A percentile compares a stretch with the other conserved stretches of the same genome.
These are phyloP conservation scores for Basileuterus tristriatus DNA, from an alignment of 2,797 vertebrate species.

Conservation along the genomic window DNA sequence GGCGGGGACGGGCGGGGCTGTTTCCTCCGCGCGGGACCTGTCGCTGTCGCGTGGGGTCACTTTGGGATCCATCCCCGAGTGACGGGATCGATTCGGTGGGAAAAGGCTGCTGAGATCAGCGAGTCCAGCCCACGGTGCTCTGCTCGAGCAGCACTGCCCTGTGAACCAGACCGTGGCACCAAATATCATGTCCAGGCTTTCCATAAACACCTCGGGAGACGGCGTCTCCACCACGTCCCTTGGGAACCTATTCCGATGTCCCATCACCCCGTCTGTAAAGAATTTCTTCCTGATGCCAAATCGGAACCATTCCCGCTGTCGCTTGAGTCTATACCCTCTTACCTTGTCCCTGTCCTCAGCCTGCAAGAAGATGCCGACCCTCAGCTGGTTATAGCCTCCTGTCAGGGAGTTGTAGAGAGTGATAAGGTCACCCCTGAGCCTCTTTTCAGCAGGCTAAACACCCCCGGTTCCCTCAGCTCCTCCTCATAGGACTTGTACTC, in stretches of 20 bases:
- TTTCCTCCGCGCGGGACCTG: too few species aligned
- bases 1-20: not conserved
- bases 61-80: not conserved
- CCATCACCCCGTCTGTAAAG: not conserved
- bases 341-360: too few species aligned
- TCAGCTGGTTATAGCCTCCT: fast-evolving
- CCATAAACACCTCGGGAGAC: too few species aligned
- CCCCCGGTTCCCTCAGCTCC: fast-evolving
- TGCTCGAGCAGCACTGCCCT: too few species aligned
- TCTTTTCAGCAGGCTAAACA: not conserved
- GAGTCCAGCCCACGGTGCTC: fast-evolving
- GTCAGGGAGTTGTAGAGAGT: not conserved
- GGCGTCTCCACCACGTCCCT: too few species aligned
- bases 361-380: not conserved
- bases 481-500: not conserved
- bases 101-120: too few species aligned
- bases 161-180: not conserved
- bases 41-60: not conserved
- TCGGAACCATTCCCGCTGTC: not conserved
- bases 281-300: not conserved
- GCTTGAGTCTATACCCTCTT: not conserved
- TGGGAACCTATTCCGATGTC: not conserved
- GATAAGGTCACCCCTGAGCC: not conserved
- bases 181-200: not conserved
- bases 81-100: not conserved